These are phyloP conservation scores for Apis florea DNA, from an alignment of 1,140 invertebrate species.

Conservation along the genomic window DNA sequence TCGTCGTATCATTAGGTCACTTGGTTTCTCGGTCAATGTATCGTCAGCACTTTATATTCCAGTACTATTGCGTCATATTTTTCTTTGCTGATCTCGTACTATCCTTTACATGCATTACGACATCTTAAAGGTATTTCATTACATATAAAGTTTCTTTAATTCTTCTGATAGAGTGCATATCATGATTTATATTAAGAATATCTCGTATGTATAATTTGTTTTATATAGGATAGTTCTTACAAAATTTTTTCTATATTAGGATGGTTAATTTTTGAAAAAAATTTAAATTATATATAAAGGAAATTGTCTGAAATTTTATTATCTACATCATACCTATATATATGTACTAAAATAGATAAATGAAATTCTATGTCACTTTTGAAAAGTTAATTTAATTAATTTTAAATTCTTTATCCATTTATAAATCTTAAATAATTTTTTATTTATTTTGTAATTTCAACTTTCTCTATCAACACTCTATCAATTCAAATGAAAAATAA, in stretches of 20 bases:
- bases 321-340: background rate
- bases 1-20: slow-evolving; percentile 75
- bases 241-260: too few species aligned
- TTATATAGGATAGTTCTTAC: too few species aligned
- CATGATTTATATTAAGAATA: too few species aligned
- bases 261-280: too few species aligned
- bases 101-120: too few species aligned
- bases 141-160: background rate
- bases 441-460: background rate
- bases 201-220: too few species aligned
- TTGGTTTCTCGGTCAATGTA: slow-evolving; percentile 78
- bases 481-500: background rate
- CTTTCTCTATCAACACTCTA: background rate
- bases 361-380: too few species aligned
- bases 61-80: slow-evolving; percentile 3
- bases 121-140: background rate
- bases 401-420: background rate
- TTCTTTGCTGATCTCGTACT: background rate
- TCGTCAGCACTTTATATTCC: slow-evolving; percentile 50
- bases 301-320: background rate
- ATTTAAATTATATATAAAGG: too few species aligned
- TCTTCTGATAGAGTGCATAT: background rate
- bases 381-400: background rate
- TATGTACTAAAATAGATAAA: too few species aligned
- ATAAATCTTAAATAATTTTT: background rate